A percentile compares a stretch with the other conserved stretches of the same genome.
These are phyloP conservation scores for Parnassius apollo DNA, from an alignment of 2,888 invertebrate species.

Conservation along the genomic window DNA sequence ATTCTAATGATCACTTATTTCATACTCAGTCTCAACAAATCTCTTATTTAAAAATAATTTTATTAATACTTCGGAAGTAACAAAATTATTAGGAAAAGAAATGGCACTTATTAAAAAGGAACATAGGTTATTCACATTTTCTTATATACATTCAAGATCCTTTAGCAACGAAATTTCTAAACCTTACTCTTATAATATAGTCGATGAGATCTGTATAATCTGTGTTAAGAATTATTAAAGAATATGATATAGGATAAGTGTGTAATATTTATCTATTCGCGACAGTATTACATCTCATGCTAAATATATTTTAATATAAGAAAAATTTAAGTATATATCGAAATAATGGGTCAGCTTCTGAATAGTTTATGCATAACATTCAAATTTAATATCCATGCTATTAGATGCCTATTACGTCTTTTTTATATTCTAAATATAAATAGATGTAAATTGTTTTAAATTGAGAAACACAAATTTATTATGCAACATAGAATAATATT, in stretches of 20 bases:
- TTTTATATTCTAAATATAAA: too few species aligned
- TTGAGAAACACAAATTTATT: not conserved
- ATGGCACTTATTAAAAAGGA: conserved; percentile 2
- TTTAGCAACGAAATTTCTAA: not conserved
- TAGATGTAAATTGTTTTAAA: too few species aligned
- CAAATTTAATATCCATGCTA: conserved; percentile 35
- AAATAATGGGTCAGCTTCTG: conserved; percentile 58
- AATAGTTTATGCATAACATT: conserved; percentile 27
- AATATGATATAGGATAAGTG: conserved; percentile 8
- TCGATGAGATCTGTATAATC: conserved; percentile 58
- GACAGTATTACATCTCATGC: conserved; percentile 29
- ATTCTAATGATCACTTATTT: conserved; percentile 52
- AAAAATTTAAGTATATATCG: conserved; percentile 32
- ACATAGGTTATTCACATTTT: conserved; percentile 10
- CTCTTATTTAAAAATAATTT: not conserved
- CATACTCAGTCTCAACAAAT: conserved; percentile 30
- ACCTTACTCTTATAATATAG: not conserved
- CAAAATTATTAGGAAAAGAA: conserved; percentile 1
- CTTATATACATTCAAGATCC: not conserved
- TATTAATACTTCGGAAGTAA: not conserved
- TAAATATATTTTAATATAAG: conserved; percentile 32
- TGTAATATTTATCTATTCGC: conserved; percentile 10
- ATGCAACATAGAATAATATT: conserved; percentile 2
- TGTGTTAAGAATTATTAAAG: conserved; percentile 20
- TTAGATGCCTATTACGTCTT: conserved; percentile 19